These are phyloP conservation scores for Setophaga coronata DNA, from an alignment of 2,113 vertebrate species.

Conservation along the genomic window DNA sequence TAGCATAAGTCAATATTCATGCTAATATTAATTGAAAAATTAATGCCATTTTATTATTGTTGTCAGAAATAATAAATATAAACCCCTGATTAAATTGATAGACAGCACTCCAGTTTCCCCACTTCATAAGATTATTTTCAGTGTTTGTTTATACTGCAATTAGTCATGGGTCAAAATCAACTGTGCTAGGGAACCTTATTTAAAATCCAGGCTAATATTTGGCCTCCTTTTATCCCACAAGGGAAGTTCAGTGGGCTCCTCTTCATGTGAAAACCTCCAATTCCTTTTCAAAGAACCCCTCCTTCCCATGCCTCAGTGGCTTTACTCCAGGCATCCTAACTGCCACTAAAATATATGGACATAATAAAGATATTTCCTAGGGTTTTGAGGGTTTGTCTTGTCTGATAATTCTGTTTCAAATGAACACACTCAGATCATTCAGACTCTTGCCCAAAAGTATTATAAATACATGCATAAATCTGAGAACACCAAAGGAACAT, in stretches of 20 bases:
- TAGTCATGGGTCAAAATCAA: not conserved
- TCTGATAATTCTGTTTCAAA: not conserved
- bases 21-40: slow-evolving; percentile 41
- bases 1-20: slow-evolving; percentile 35
- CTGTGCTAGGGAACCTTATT: not conserved
- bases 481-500: not conserved
- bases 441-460: not conserved
- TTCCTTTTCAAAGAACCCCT: not conserved
- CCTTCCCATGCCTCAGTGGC: not conserved
- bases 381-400: not conserved
- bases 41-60: not conserved
- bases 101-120: not conserved
- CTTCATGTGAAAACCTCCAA: not conserved
- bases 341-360: not conserved
- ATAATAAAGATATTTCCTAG: not conserved
- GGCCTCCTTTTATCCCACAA: not conserved
- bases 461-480: not conserved
- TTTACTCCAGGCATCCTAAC: not conserved
- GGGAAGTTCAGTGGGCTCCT: not conserved
- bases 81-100: not conserved
- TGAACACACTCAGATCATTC: not conserved
- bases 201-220: not conserved
- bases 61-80: slow-evolving; percentile 11
- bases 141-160: not conserved
- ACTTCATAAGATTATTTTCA: not conserved